Evolutionary conservation across 2,797 vertebrate genomes (phyloP).

Genomic region (Lateolabrax maculatus): DNA sequence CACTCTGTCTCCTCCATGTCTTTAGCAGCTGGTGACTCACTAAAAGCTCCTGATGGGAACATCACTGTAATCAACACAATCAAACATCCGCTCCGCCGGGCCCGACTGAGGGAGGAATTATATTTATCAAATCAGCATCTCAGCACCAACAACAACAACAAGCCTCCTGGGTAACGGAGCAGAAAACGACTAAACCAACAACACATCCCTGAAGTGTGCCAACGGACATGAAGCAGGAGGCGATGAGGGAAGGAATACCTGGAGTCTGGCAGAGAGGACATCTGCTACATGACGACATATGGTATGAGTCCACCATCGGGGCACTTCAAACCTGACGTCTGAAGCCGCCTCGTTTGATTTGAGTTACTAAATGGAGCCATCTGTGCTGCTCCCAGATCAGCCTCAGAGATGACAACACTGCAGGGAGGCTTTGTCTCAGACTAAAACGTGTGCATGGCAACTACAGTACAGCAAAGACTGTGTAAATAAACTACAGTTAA

Average conservation of each 20-base stretch:
- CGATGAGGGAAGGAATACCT: background rate
- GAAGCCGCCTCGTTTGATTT: slow-evolving; percentile 11
- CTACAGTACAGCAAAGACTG: no score
- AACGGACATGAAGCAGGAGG: background rate
- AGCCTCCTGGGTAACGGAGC: background rate
- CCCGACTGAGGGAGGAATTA: background rate
- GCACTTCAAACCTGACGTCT: background rate
- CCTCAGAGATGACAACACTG: slow-evolving; percentile 6
- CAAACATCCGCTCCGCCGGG: background rate
- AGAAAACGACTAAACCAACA: slow-evolving; percentile 26
- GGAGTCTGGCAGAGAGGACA: slow-evolving; percentile 14
- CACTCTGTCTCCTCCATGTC: background rate
- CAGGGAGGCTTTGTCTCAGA: no score
- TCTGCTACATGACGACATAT: slow-evolving; percentile 23
- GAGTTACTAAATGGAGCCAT: slow-evolving; percentile 20
- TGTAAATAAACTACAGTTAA: no score
- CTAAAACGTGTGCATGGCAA: no score
- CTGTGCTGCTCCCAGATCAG: slow-evolving; percentile 17
- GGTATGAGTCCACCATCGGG: slow-evolving; percentile 11
- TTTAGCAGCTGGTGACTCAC: slow-evolving; percentile 7
- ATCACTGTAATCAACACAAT: slow-evolving; percentile 14
- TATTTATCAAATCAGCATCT: background rate
- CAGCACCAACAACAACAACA: background rate
- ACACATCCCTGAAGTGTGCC: background rate
- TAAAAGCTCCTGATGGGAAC: slow-evolving; percentile 11